These are phyloP conservation scores for Batillaria attramentaria DNA, from an alignment of 1,140 invertebrate genomes.

Conservation along the genomic window DNA sequence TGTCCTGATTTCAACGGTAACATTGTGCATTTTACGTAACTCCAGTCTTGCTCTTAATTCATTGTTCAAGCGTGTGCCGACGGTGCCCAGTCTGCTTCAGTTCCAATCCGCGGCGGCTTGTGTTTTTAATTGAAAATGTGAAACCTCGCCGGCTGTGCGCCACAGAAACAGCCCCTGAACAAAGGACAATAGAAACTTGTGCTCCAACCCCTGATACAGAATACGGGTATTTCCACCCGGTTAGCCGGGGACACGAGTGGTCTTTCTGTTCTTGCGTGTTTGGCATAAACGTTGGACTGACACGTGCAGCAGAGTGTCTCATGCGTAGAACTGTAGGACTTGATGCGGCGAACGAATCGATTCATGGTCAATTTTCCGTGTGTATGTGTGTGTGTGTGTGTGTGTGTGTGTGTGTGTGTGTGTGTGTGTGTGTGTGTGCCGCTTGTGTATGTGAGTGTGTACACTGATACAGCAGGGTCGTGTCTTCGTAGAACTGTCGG, in stretches of 20 bases:
- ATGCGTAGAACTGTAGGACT: not conserved
- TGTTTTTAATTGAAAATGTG: too few species aligned
- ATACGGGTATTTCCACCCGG: not conserved
- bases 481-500: not conserved
- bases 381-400: conserved; percentile 7
- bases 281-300: not conserved
- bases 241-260: not conserved
- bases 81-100: too few species aligned
- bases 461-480: not conserved
- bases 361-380: not conserved
- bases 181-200: too few species aligned
- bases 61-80: too few species aligned
- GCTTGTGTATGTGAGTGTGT: not conserved
- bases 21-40: too few species aligned
- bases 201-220: not conserved
- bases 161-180: too few species aligned
- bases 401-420: conserved; percentile 18
- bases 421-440: conserved; percentile 13
- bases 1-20: too few species aligned
- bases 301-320: not conserved
- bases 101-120: too few species aligned
- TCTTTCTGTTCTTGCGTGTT: not conserved
- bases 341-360: not conserved
- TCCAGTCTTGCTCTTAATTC: too few species aligned
- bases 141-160: too few species aligned